Conservation (phyloP, 2,113 vertebrate genomes). For the Nannospalax galili region DNA sequence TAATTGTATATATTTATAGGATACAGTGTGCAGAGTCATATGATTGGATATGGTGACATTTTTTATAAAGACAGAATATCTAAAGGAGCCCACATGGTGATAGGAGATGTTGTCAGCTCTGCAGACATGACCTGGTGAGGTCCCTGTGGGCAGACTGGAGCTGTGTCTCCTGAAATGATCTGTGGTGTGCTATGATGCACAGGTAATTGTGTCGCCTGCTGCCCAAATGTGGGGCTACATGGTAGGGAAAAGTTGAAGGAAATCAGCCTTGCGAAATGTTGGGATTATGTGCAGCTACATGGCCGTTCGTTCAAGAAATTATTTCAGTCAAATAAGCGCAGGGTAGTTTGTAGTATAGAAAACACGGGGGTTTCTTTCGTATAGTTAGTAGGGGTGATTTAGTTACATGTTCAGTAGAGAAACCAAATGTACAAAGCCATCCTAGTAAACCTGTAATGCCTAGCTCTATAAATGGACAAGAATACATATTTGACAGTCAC, state of each 20-base stretch:
- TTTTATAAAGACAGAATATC: background rate
- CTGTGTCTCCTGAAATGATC: too few species aligned
- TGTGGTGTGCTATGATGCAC: background rate
- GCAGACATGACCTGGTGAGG: background rate
- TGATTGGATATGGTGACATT: background rate
- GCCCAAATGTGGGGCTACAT: background rate
- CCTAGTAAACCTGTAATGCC: background rate
- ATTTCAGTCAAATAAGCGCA: background rate
- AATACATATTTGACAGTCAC: too few species aligned
- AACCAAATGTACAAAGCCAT: too few species aligned
- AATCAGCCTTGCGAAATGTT: background rate
- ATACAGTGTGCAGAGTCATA: background rate
- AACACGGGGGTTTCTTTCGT: background rate
- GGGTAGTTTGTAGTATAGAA: background rate
- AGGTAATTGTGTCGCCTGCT: background rate
- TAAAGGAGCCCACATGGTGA: background rate
- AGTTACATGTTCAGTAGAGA: background rate
- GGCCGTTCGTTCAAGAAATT: background rate
- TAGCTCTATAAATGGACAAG: background rate
- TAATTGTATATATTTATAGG: too few species aligned
- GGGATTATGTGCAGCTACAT: background rate
- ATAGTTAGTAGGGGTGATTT: too few species aligned
- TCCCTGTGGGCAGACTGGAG: background rate
- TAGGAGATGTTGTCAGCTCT: rapidly evolving
- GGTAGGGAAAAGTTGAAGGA: background rate